Base-by-base conservation (phyloP, 2,113 vertebrate genomes). In the Argyrosomus japonicus region DNA sequence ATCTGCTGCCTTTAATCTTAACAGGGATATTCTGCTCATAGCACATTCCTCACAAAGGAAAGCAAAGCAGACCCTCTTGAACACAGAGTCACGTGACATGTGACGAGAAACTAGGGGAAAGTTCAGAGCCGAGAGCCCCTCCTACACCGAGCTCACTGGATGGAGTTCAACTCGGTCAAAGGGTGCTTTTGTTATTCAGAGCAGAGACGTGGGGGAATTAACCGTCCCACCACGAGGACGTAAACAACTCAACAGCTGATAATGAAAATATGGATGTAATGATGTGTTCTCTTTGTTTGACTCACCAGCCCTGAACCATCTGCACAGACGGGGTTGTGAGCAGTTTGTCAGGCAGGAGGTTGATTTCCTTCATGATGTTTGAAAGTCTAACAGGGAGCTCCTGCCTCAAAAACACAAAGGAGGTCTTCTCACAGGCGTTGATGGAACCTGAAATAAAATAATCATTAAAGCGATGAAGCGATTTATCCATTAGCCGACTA, bases 291-390 rank as follows among this genome's bases (percentile, higher is more conserved):
- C 8, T 15, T 18, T 12, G 63, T 17, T 11, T 1, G 48, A 62
- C 82, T 94, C 79, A 99, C 98, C 98, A 99, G 94, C 97, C 96
- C 88, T 98, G 97, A 19, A 99, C 97, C 90, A 96, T 96, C 63
- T 97, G 96, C 84, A 99, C 98, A 0, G 98, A 98, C 1, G 96
- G 96, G 0, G 98, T 99, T 51, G 92, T 93, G 76, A 98, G 95
- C 75, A 98, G 95, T 14, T 95, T 95, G 91, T 97, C 96, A 0
- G 98, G 98, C 75, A 99, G 89, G 54, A 99, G 92, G 85, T 98
- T 99, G 68, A 99, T 99, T 85, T 99, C 98, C 81, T 99, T 99
- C 98, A 99, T 99, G 81, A 99, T 99, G 95, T 99, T 99, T 81
- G 97, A 97, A 7, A 99, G 94, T 27, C 98, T 95, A 2, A 99